These are phyloP conservation scores for Diploptera punctata DNA, from an alignment of 2,888 invertebrate genomes.

Conservation along the genomic window DNA sequence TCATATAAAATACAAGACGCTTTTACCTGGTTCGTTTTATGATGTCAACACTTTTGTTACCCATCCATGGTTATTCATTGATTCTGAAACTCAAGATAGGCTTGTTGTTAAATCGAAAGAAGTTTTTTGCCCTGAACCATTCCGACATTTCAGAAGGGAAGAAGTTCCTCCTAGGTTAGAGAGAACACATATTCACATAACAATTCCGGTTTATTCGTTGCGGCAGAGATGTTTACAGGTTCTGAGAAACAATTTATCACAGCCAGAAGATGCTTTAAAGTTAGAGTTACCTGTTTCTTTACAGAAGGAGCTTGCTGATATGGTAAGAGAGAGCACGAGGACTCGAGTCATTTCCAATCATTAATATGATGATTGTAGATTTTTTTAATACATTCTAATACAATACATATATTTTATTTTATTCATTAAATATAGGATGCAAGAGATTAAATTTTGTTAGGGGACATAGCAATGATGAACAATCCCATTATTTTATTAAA, in stretches of 20 bases:
- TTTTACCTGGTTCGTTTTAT: slow-evolving; percentile 62
- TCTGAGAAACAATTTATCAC: slow-evolving; percentile 54
- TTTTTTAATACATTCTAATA: too few species aligned
- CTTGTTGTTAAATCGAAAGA: slow-evolving; percentile 63
- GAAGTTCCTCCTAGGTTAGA: neutral
- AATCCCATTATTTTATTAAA: too few species aligned
- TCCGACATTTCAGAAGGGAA: neutral
- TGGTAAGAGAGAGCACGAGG: slow-evolving; percentile 2
- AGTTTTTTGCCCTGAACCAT: slow-evolving; percentile 57
- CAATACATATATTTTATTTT: too few species aligned
- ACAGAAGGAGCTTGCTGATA: slow-evolving; percentile 49
- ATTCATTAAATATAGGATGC: too few species aligned
- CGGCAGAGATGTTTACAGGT: slow-evolving; percentile 57
- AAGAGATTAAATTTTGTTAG: too few species aligned
- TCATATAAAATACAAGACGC: slow-evolving; percentile 64
- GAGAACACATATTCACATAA: slow-evolving; percentile 58
- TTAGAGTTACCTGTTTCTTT: slow-evolving; percentile 56
- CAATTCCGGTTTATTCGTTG: slow-evolving; percentile 60
- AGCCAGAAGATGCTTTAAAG: slow-evolving; percentile 51
- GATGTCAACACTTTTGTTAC: slow-evolving; percentile 78
- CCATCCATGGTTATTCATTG: slow-evolving; percentile 87
- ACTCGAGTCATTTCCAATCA: neutral
- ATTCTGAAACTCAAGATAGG: slow-evolving; percentile 70
- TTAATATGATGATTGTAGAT: neutral
- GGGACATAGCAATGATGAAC: too few species aligned